Base-by-base conservation (phyloP, 2,113 vertebrate genomes). In the Atlantisia rogersi region DNA sequence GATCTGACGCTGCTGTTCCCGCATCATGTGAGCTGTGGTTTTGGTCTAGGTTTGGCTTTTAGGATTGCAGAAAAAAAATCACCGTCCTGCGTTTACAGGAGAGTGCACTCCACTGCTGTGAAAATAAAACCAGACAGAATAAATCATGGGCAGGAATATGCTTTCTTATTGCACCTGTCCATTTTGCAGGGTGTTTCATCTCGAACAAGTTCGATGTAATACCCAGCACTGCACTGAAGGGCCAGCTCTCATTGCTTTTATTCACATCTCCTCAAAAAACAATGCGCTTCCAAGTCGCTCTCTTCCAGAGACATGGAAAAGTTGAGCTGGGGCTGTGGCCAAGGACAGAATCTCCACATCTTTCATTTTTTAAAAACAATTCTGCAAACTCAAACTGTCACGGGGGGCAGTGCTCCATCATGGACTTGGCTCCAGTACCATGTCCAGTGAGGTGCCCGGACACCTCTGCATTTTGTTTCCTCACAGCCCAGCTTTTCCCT, bases 61-160 rank as follows among this genome's bases (percentile, higher is more conserved):
- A 15, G 59, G 74, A 55, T 71, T 63, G 74, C 82, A 94, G 82
- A 95, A 95, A 35, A 35, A 35, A 46, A 95, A 95, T 94, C 95
- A 80, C 59, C 1, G 6, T 44, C 83, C 53, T 0, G 1, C 58
- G 44, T 85, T 89, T n/a, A 10, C 4, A 50, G 65, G 31, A 60
- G 70, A 67, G 40, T 4, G 32, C 24, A 4, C 62, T 93, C 82
- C 44, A 10, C 44, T 70, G 68, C 77, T 1, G 17, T 71, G 76
- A 69, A 85, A 63, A 85, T 42, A 37, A 65, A 86, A 64, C 0
- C 80, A 50, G 52, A 19, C 78, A 82, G 68, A 82, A 79, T 25
- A 87, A 92, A 91, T 55, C 64, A 29, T 0, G 20, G 74, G 40
- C 73, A 75, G 56, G 69, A 75, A 37, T 3, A 40, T 1, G 25